Evolutionary conservation across 2,888 invertebrate genomes (phyloP), one percentile per base, ranked within the genome.

Genomic region (Endotricha flammealis): DNA sequence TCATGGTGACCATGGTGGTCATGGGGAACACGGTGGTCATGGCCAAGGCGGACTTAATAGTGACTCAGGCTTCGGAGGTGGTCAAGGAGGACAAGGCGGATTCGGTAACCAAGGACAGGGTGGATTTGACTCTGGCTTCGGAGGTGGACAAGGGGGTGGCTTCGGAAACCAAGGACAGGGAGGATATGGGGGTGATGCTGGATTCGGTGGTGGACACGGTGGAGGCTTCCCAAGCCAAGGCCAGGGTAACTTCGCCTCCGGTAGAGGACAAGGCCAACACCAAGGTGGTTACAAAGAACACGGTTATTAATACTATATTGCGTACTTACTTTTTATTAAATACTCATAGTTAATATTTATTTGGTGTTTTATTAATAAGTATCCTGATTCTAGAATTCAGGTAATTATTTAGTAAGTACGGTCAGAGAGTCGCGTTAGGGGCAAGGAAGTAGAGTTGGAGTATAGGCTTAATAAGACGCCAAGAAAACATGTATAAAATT

Each of bases 41-140:
- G 12, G 29, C n/a, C 29, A 29, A 14, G 29, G 29, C 5, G 14
- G 13, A 13, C 12, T 5, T 11, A 11, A 10, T 6, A 4, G 6
- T 4, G 29, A 29, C 9, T 9, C 13, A 9, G 30, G 30, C 20
- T 30, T 28, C 9, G 28, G 28, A 13, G 28, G 28, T 13, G 28
- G 28, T 13, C 28, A 14, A 14, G 25, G 25, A 1, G 24, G 32
- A n/a, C 24, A 31, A 22, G 23, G 31, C 5, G 29, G 31, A 4
- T 13, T 9, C 6, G 31, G 31, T 5, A 10, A 20, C n/a, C 1
- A 38, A 25, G 56, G 55, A 11, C 27, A 34, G n/a, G 32, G 36
- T 12, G 53, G 53, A n/a, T 48, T 44, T 10, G 48, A 41, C 24
- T 41, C 49, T 34, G 53, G 24, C 0, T 49, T 39, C 4, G 42